These are phyloP conservation scores for Amiota minor DNA, from an alignment of 2,888 invertebrate genomes.

Conservation along the genomic window DNA sequence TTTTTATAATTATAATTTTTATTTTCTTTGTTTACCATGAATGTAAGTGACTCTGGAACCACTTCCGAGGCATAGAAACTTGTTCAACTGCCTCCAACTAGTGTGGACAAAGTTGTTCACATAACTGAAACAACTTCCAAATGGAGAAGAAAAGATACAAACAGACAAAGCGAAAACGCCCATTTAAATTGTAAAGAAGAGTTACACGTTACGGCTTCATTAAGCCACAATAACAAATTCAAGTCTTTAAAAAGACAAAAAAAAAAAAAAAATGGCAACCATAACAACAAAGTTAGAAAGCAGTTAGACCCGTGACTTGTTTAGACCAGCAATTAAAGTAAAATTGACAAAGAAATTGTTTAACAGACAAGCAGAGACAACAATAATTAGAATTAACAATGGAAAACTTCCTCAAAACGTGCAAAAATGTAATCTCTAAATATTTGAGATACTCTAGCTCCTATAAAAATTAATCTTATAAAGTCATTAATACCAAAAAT, in stretches of 20 bases:
- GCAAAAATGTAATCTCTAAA: neutral
- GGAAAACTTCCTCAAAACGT: constrained; percentile 44
- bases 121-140: constrained; percentile 1
- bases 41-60: constrained; percentile 10
- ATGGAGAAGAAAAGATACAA: neutral
- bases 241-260: constrained; percentile 14
- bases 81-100: constrained; percentile 62
- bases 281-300: constrained; percentile 23
- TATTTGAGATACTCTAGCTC: too few species aligned
- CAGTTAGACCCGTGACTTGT: constrained; percentile 16
- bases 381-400: constrained; percentile 36
- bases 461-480: too few species aligned
- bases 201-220: constrained; percentile 42
- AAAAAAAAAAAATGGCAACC: constrained; percentile 16
- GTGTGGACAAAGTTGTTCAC: constrained; percentile 33
- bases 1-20: neutral
- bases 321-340: too few species aligned
- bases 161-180: constrained; percentile 40
- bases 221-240: constrained; percentile 8
- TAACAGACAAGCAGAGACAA: neutral
- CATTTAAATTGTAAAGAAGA: constrained; percentile 27
- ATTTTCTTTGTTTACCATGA: constrained; percentile 1
- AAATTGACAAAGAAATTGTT: too few species aligned
- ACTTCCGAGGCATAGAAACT: constrained; percentile 53
- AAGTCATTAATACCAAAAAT: too few species aligned